phyloP scores from a whole-genome alignment of 2,888 invertebrate genomes.

The Lasioglossum leucozonium region DNA sequence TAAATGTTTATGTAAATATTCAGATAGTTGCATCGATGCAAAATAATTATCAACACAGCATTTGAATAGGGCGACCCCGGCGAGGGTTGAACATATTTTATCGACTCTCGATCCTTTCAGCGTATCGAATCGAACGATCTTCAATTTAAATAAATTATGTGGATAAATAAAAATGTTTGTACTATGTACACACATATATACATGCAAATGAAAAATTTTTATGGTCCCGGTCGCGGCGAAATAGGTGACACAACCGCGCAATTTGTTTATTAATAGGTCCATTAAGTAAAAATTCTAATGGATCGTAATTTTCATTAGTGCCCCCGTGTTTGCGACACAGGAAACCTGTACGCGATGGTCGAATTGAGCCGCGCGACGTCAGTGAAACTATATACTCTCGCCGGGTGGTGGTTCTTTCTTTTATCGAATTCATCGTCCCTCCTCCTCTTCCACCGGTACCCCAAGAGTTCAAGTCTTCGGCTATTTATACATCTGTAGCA shows the following conservation, averaged over 20 bases:
- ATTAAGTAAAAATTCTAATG: neutral
- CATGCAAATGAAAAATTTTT: neutral
- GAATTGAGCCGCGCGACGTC: neutral
- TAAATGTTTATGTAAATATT: constrained; percentile 4
- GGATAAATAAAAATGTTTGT: neutral
- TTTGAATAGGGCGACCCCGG: neutral
- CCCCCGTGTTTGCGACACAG: neutral
- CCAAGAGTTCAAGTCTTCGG: neutral
- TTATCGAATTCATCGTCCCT: neutral
- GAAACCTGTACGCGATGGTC: neutral
- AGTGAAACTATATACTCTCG: neutral
- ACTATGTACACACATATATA: neutral
- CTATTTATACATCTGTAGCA: neutral
- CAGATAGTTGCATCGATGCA: neutral
- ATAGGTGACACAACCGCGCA: neutral
- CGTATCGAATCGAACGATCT: neutral
- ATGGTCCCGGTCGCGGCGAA: neutral
- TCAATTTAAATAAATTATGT: neutral
- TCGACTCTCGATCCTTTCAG: neutral
- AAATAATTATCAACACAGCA: neutral
- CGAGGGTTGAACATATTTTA: neutral
- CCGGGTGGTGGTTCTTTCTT: neutral
- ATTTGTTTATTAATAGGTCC: neutral
- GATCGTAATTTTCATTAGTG: neutral
- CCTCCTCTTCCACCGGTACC: neutral